Evolutionary conservation across 2,797 vertebrate species (phyloP).

Genomic region (Protosalanx chinensis): DNA sequence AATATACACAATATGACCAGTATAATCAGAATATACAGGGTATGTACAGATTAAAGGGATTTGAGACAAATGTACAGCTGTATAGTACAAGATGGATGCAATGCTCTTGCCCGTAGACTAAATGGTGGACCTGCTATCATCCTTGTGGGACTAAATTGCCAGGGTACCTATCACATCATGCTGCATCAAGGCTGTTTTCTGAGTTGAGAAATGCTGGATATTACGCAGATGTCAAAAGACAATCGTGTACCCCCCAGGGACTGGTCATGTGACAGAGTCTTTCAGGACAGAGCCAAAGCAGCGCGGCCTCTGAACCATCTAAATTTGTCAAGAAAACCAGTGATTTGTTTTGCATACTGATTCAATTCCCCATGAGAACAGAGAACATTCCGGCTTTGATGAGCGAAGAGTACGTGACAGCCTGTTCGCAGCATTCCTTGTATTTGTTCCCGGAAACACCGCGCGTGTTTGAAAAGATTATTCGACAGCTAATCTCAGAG

Average conservation of each 20-base stretch:
- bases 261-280: background rate
- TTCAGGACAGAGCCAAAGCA: background rate
- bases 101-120: background rate
- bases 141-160: background rate
- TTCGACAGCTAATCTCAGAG: constrained; percentile 43
- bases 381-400: background rate
- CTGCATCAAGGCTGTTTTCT: background rate
- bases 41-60: too few species aligned
- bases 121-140: background rate
- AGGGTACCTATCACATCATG: background rate
- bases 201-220: background rate
- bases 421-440: background rate
- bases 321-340: background rate
- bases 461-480: constrained; percentile 32
- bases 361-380: background rate
- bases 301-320: background rate
- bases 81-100: too few species aligned
- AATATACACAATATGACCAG: too few species aligned
- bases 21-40: too few species aligned
- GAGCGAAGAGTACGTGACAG: background rate
- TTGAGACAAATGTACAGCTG: too few species aligned
- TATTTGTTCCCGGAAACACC: constrained; percentile 25
- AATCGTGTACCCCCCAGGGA: background rate
- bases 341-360: background rate
- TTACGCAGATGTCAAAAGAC: background rate